phyloP scores from a whole-genome alignment of 2,113 vertebrate genomes.

The Grammomys dolichurus region DNA sequence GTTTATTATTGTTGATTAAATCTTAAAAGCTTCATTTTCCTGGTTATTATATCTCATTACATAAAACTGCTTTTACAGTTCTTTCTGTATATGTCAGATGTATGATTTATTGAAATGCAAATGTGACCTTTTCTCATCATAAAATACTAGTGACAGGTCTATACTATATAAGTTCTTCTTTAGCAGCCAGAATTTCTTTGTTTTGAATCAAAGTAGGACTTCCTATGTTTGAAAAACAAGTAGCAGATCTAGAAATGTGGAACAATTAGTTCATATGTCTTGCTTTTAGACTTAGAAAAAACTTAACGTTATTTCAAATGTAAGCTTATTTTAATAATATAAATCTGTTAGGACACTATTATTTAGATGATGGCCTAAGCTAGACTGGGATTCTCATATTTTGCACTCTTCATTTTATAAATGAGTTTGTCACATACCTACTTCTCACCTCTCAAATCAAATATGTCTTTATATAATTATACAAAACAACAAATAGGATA shows the following conservation, averaged over 20 bases:
- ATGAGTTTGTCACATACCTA: not conserved
- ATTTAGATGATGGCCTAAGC: not conserved
- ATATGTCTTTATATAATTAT: not conserved
- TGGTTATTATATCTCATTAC: constrained; percentile 1
- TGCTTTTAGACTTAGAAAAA: constrained; percentile 2
- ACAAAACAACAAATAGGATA: constrained; percentile 12
- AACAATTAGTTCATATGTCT: not conserved
- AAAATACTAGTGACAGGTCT: not conserved
- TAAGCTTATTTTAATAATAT: constrained; percentile 29
- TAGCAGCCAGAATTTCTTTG: not conserved
- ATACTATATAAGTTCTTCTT: constrained; percentile 28
- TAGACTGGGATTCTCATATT: constrained; percentile 1
- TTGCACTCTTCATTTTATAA: not conserved
- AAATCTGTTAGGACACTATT: constrained; percentile 17
- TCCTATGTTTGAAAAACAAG: constrained; percentile 27
- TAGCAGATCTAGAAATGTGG: not conserved
- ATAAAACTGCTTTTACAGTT: not conserved
- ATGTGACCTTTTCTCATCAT: constrained; percentile 33
- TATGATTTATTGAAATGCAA: constrained; percentile 42
- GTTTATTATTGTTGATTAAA: constrained; percentile 21
- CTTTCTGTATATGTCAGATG: not conserved
- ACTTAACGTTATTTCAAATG: constrained; percentile 23
- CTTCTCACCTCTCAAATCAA: not conserved
- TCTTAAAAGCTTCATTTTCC: constrained; percentile 51
- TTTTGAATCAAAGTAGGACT: not conserved